Conservation (phyloP, 1,140 invertebrate species). For the Centruroides vittatus region DNA sequence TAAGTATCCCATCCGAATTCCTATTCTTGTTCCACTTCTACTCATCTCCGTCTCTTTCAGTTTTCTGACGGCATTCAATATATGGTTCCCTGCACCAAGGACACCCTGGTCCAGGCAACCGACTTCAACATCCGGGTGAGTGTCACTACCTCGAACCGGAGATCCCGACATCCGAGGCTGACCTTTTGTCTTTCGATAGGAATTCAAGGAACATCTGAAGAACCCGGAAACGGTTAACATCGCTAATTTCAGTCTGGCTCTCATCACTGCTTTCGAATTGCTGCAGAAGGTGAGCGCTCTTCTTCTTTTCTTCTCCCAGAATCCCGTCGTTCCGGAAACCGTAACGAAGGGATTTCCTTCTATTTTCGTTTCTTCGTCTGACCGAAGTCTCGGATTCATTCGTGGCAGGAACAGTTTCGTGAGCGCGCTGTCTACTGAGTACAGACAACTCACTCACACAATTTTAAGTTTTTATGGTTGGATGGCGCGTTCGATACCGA, state of each 20-base stretch:
- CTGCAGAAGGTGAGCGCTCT: conserved; percentile 45
- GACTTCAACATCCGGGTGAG: conserved; percentile 67
- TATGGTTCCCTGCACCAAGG: conserved; percentile 65
- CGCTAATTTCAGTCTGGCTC: conserved; percentile 83
- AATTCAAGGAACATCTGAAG: conserved; percentile 57
- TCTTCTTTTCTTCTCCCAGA: too few species aligned
- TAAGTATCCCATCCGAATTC: conserved; percentile 16
- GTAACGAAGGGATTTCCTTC: too few species aligned
- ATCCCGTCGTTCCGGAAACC: too few species aligned
- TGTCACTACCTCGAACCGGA: neutral
- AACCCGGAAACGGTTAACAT: conserved; percentile 69
- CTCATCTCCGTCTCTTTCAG: conserved; percentile 14
- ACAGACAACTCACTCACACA: too few species aligned
- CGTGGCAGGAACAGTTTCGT: too few species aligned
- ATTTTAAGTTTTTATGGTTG: too few species aligned
- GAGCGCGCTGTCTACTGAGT: too few species aligned
- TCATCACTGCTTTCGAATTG: conserved; percentile 78
- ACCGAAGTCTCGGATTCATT: too few species aligned
- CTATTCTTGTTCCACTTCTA: neutral
- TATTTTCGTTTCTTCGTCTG: too few species aligned
- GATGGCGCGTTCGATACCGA: too few species aligned
- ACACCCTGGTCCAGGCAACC: conserved; percentile 62
- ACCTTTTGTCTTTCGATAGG: conserved; percentile 21
- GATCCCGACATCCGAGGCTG: too few species aligned
- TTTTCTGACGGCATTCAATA: conserved; percentile 24